Conservation (phyloP, 1,140 invertebrate species). For the Ephestia elutella region DNA sequence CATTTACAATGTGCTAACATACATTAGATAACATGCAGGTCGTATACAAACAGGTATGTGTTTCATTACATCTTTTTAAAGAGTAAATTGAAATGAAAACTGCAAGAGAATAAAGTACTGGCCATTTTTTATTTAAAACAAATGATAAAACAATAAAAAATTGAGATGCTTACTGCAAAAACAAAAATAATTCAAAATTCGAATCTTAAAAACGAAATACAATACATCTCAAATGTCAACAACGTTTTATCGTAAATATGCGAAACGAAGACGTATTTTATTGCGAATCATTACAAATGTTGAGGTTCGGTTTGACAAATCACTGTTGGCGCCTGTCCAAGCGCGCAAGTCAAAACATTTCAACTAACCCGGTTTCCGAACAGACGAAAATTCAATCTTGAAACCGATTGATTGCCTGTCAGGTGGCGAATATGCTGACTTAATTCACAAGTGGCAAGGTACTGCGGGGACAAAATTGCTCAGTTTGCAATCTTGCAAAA, state of each 20-base stretch:
- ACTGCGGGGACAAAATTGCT: neutral
- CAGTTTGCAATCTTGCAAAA: neutral
- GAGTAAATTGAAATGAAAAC: too few relatives aligned
- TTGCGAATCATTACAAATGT: constrained; percentile 3
- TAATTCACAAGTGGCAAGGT: neutral
- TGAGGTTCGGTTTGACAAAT: constrained; percentile 3
- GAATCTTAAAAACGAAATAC: neutral
- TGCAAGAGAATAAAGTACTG: too few relatives aligned
- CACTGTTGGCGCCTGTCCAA: neutral
- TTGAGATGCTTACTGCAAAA: neutral
- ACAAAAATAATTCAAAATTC: neutral
- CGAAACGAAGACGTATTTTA: constrained; percentile 4
- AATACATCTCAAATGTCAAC: neutral
- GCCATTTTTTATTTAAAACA: neutral
- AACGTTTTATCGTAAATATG: neutral
- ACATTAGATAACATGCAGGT: too few relatives aligned
- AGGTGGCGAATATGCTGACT: constrained; percentile 3
- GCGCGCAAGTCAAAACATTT: neutral
- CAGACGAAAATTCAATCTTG: constrained; percentile 2
- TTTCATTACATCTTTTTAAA: too few relatives aligned
- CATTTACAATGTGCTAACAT: neutral
- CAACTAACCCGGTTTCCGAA: constrained; percentile 1
- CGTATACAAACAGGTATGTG: too few relatives aligned
- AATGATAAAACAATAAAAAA: neutral
- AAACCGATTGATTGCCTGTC: constrained; percentile 1